Percentiles rank a stretch among this genome's conserved stretches.
phyloP scores from a whole-genome alignment of 2,113 vertebrate species.

The Pteruthius melanotis region DNA sequence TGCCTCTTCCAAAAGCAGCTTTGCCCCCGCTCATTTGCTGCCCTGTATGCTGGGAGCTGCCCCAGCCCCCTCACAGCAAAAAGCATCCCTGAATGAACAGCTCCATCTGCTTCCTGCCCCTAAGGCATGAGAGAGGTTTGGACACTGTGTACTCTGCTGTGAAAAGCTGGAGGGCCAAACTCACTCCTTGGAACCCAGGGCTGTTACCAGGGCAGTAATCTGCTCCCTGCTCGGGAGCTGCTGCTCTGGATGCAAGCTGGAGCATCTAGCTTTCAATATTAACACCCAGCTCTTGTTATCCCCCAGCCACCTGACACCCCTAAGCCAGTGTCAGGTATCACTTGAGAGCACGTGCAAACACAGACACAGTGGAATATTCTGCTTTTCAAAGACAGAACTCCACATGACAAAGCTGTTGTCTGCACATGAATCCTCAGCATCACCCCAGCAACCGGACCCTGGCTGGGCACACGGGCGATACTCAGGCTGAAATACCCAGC shows the following conservation, averaged over 20 bases:
- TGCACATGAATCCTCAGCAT: not conserved
- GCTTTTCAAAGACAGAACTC: not conserved
- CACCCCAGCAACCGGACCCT: not conserved
- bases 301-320: not conserved
- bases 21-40: not conserved
- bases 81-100: not conserved
- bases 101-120: not conserved
- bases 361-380: not conserved
- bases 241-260: not conserved
- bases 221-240: not conserved
- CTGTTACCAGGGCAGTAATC: not conserved
- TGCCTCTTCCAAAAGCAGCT: not conserved
- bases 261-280: not conserved
- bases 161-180: not conserved
- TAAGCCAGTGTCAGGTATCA: rapidly evolving
- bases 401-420: not conserved
- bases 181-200: not conserved
- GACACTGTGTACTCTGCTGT: too few species aligned
- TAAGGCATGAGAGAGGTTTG: not conserved
- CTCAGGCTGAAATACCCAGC: not conserved
- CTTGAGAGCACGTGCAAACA: not conserved
- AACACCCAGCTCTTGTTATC: not conserved
- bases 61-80: not conserved
- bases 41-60: not conserved
- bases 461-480: not conserved